Evolutionary conservation across 2,888 invertebrate species (phyloP), one percentile per base, ranked within the genome.

Genomic region (Plutella xylostella): DNA sequence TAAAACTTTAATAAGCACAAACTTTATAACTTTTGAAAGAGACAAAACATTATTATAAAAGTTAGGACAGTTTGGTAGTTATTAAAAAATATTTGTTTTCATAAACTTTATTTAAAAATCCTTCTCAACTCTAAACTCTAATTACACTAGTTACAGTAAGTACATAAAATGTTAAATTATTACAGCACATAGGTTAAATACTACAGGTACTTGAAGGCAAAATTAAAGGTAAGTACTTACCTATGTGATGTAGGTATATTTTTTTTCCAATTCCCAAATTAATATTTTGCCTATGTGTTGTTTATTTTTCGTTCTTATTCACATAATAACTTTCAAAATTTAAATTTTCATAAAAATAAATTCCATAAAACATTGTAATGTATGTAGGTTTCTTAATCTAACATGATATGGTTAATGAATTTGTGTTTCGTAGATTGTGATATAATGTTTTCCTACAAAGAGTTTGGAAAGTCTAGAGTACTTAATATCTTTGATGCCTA

Each of bases 351-450:
- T 55, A 61, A 60, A 63, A 63, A 62, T 60, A 58, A 58, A 49
- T 51, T 57, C 45, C 50, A 47, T 51, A 42, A 57, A 54, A 53
- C 55, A 55, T 53, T 57, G 55, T 12, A 46, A 48, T 45, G n/a
- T n/a, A n/a, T n/a, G n/a, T n/a, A n/a, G n/a, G n/a, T 49, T 49
- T 42, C 71, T 74, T 76, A 76, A 42, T 46, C 62, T 69, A 69
- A 58, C 54, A 72, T 80, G 80, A 80, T 80, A 80, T 80, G 80
- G 58, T 68, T 64, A 60, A 60, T 65, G 69, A 71, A n/a, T 28
- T 4, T 12, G 11, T 28, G 3, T 28, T 28, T 28, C n/a, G 28
- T 28, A 28, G 3, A n/a, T n/a, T n/a, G n/a, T n/a, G n/a, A n/a
- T n/a, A n/a, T n/a, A n/a, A n/a, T n/a, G n/a, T n/a, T n/a, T n/a